These are phyloP conservation scores for Oryzias melastigma DNA, from an alignment of 2,113 vertebrate species.

Conservation along the genomic window DNA sequence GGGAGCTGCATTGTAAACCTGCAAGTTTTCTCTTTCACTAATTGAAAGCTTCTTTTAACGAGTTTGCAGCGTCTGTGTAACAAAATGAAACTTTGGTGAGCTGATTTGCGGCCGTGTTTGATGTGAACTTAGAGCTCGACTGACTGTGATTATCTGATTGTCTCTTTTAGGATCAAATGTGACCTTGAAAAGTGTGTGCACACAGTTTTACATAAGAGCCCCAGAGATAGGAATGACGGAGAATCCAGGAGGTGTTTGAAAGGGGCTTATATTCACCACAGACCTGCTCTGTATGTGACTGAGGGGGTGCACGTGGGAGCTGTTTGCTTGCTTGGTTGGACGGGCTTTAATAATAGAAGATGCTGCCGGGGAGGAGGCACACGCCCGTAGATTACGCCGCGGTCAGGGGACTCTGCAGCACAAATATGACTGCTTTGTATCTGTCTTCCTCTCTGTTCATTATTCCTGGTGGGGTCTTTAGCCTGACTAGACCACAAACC, in stretches of 20 bases:
- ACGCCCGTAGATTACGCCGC: constrained; percentile 36
- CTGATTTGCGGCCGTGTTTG: neutral
- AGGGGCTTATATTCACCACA: constrained; percentile 22
- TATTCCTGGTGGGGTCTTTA: neutral
- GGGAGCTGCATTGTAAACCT: neutral
- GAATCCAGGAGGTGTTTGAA: constrained; percentile 9
- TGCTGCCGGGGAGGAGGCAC: constrained; percentile 31
- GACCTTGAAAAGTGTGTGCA: neutral
- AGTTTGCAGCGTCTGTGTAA: constrained; percentile 1
- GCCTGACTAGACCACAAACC: neutral
- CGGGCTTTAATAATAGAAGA: constrained; percentile 62
- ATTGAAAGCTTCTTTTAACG: constrained; percentile 1
- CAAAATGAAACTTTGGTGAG: constrained; percentile 1
- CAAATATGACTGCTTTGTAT: constrained; percentile 5
- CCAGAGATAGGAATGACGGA: neutral
- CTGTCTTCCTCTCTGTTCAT: neutral
- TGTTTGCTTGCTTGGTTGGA: constrained; percentile 35
- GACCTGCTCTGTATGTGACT: constrained; percentile 5
- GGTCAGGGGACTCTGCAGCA: constrained; percentile 18
- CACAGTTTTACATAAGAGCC: constrained; percentile 9
- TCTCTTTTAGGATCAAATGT: neutral
- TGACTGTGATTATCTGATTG: neutral
- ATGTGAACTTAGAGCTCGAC: neutral
- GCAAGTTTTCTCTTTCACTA: constrained; percentile 4
- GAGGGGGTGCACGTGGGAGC: constrained; percentile 7